Evolutionary conservation across 53 echinoderm and acorn worm genomes (phyloP), one percentile per base, ranked within the genome.

Genomic region (Actinopyga echinites): DNA sequence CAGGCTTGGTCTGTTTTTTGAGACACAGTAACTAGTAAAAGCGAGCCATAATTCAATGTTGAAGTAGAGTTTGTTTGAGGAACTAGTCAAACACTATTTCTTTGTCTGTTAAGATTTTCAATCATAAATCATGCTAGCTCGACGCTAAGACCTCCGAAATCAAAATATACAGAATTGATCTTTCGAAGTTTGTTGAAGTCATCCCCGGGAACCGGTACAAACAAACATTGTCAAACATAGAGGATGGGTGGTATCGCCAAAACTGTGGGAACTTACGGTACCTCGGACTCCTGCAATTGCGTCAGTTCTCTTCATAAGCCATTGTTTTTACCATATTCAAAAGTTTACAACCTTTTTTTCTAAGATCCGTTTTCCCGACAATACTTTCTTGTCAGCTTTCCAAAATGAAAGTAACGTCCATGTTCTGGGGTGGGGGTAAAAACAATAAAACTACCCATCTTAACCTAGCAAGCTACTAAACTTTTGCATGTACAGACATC

Each of bases 111-210:
- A 33, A 80, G 81, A 62, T 42, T 19, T 31, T n/a, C 1, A 15
- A 36, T 34, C 22, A 80, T 80, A 80, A 80, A 80, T 80, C 81
- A 80, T 10, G 61, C 7, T 22, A 37, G 38, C 12, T n/a, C 81
- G 35, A 59, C 33, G 81, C 81, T 61, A 38, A 80, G 60, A 61
- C 63, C 63, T 57, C 24, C 22, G 38, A 42, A 80, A 62, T 80
- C 81, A 80, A 80, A 80, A 80, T 80, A 80, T 80, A 80, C 81
- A 80, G 21, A 30, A 62, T 30, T 59, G 81, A 80, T 61, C 81
- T 80, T 21, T 19, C 22, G 36, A 25, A 40, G 81, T 62, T 61
- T 59, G 40, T 42, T 62, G 63, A 80, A 80, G 81, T 80, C 58
- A 80, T 80, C 81, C 58, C 63, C 44, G 81, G 60, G 81, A 61